Conservation (phyloP, 2,888 invertebrate species). For the Callyntrura sp. region DNA sequence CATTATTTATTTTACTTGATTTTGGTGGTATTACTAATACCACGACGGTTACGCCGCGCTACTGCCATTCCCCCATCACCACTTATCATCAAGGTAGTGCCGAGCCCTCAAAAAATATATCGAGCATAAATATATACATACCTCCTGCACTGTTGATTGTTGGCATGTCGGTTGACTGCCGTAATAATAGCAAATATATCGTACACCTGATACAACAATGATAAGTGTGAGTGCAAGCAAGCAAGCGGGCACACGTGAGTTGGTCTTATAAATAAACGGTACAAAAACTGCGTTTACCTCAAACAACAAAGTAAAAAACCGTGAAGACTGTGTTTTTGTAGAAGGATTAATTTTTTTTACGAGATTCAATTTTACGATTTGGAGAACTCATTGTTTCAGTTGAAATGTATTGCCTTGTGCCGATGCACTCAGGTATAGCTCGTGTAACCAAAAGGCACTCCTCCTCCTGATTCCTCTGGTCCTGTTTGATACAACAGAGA, state of each 20-base stretch:
- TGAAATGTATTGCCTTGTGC: not conserved
- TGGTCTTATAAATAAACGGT: constrained; percentile 7
- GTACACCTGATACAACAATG: not conserved
- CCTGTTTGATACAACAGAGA: too few relatives aligned
- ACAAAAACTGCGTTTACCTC: too few relatives aligned
- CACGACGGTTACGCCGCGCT: not conserved
- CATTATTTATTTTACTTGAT: too few relatives aligned
- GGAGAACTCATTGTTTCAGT: constrained; percentile 32
- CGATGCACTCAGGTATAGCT: too few relatives aligned
- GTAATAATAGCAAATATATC: not conserved
- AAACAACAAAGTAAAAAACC: too few relatives aligned
- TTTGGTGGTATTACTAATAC: constrained; percentile 32
- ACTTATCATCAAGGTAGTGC: constrained; percentile 44
- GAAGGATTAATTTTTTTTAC: not conserved
- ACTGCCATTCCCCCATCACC: not conserved
- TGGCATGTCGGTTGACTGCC: constrained; percentile 2
- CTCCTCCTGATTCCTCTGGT: too few relatives aligned
- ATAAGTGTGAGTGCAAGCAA: constrained; percentile 8
- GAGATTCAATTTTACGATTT: not conserved
- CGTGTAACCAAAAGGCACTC: too few relatives aligned
- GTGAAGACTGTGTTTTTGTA: constrained; percentile 23
- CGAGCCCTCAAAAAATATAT: constrained; percentile 47
- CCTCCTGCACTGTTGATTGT: not conserved
- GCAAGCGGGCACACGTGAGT: constrained; percentile 32
- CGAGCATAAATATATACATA: not conserved